These are phyloP conservation scores for Bungarus multicinctus DNA, from an alignment of 2,113 vertebrate genomes.

Conservation along the genomic window DNA sequence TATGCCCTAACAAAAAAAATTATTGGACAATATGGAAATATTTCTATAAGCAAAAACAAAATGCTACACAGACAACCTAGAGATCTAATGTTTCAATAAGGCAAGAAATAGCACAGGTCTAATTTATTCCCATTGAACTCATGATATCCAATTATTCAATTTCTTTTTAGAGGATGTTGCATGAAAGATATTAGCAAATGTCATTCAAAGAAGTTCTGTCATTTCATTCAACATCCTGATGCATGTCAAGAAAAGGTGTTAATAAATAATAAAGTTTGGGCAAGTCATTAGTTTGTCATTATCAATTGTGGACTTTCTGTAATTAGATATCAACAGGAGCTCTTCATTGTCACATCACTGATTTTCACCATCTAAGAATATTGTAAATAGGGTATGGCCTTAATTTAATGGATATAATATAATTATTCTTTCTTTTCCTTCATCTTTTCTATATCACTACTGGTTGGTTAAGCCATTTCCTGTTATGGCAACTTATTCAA, in stretches of 20 bases:
- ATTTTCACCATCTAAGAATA: slow-evolving; percentile 32
- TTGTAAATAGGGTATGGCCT: slow-evolving; percentile 44
- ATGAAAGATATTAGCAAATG: neutral
- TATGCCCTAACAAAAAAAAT: neutral
- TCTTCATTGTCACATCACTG: slow-evolving; percentile 46
- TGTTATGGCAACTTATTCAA: neutral
- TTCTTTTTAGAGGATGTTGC: slow-evolving; percentile 3
- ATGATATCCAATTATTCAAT: neutral
- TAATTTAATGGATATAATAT: neutral
- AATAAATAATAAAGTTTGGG: slow-evolving; percentile 49
- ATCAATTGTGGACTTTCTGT: slow-evolving; percentile 41
- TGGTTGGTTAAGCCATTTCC: neutral
- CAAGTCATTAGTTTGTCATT: slow-evolving; percentile 58
- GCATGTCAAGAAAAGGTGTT: slow-evolving; percentile 42
- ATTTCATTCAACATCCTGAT: slow-evolving; percentile 9
- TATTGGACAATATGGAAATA: neutral
- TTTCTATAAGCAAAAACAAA: neutral
- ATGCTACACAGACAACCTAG: neutral
- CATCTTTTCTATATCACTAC: neutral
- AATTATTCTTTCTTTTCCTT: neutral
- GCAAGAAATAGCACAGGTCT: neutral
- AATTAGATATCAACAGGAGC: slow-evolving; percentile 61
- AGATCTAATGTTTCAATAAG: neutral
- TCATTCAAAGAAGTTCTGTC: slow-evolving; percentile 15
- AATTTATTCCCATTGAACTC: neutral